A percentile compares a stretch with the other conserved stretches of the same genome.
Conservation (phyloP, 2,797 vertebrate species). For the Malurus leucopterus region DNA sequence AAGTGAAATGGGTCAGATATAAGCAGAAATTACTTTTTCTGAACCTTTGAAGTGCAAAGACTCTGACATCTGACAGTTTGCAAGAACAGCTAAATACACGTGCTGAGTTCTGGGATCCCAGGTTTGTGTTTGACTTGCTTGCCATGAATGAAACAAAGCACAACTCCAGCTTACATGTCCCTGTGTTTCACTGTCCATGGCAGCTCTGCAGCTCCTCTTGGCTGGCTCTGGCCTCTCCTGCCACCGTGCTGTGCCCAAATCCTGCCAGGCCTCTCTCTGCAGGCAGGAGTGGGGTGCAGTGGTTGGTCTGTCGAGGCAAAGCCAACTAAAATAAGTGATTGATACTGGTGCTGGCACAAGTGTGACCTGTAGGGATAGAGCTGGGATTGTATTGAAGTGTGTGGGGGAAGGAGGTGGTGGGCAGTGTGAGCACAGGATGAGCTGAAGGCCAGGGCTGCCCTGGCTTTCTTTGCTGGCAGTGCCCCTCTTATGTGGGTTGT, state of each 20-base stretch:
- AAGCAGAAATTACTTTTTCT: background rate
- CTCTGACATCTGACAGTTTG: background rate
- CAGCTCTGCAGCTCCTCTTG: fast-evolving
- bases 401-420: background rate
- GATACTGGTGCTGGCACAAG: background rate
- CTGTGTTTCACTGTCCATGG: fast-evolving
- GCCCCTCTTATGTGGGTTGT: background rate
- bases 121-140: background rate
- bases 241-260: background rate
- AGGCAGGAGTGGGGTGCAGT: fast-evolving
- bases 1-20: background rate
- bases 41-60: background rate
- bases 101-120: background rate
- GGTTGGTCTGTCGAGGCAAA: background rate
- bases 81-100: background rate
- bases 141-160: background rate
- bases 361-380: fast-evolving
- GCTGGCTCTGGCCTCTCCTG: background rate
- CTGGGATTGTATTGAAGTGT: background rate
- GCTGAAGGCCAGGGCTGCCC: background rate
- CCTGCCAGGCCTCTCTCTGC: fast-evolving
- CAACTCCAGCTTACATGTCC: fast-evolving
- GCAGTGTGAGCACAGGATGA: fast-evolving
- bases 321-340: background rate
- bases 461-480: background rate